Conservation (phyloP, 2,888 invertebrate genomes). For the Emmelina monodactyla region DNA sequence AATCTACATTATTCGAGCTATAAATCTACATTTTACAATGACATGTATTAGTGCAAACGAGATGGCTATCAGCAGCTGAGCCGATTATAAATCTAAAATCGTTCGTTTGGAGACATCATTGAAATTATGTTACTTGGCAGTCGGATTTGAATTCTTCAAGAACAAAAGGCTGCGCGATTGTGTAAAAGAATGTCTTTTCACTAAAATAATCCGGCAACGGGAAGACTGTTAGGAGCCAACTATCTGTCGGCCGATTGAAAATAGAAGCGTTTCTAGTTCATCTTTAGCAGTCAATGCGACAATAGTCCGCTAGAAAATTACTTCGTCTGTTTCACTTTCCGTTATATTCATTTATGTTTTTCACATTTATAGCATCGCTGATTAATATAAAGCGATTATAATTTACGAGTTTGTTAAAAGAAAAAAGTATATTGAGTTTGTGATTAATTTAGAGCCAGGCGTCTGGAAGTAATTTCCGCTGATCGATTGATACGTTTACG, state of each 20-base stretch:
- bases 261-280: constrained; percentile 44
- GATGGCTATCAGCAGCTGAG: constrained; percentile 16
- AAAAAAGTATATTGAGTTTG: too few relatives aligned
- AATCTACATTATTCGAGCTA: background rate
- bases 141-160: constrained; percentile 20
- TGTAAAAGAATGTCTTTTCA: constrained; percentile 32
- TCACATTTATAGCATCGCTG: too few relatives aligned
- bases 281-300: constrained; percentile 33
- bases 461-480: too few relatives aligned
- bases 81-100: constrained; percentile 9
- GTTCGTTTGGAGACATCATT: constrained; percentile 15
- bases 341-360: too few relatives aligned
- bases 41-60: background rate
- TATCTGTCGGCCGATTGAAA: constrained; percentile 48
- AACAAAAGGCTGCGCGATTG: constrained; percentile 39
- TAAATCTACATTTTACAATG: constrained; percentile 3
- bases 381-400: too few relatives aligned
- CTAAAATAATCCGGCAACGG: constrained; percentile 45
- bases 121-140: constrained; percentile 21
- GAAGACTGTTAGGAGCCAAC: constrained; percentile 47
- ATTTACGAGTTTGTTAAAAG: too few relatives aligned
- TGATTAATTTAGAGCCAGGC: too few relatives aligned
- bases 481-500: too few relatives aligned
- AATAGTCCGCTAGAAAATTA: constrained; percentile 19
- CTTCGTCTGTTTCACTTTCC: too few relatives aligned